These are phyloP conservation scores for Crotalus helleri DNA, from an alignment of 2,113 vertebrate species.

Conservation along the genomic window DNA sequence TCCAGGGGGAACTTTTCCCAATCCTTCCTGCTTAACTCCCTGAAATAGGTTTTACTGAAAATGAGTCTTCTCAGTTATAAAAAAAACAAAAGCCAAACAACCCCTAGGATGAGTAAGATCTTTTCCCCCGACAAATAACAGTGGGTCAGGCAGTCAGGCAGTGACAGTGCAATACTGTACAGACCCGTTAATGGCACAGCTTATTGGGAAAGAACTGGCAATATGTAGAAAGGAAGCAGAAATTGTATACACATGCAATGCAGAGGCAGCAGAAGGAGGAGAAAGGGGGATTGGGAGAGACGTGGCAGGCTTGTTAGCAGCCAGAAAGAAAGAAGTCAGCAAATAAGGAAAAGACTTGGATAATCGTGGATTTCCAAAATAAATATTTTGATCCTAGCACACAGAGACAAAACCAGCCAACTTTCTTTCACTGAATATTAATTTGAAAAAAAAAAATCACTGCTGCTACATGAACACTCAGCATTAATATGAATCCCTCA, in stretches of 20 bases:
- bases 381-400: neutral
- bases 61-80: neutral
- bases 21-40: neutral
- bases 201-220: neutral
- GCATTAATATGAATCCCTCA: neutral
- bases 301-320: neutral
- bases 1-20: neutral
- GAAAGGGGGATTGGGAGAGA: neutral
- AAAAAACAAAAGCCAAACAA: neutral
- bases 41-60: neutral
- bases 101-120: neutral
- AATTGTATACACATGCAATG: neutral
- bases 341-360: neutral
- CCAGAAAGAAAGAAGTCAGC: neutral
- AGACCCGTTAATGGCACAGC: neutral
- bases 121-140: neutral
- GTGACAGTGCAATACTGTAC: neutral
- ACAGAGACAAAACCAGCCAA: neutral
- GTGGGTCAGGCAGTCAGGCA: neutral
- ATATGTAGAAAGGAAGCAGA: neutral
- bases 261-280: neutral
- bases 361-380: neutral
- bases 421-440: neutral
- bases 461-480: neutral
- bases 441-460: neutral